These are phyloP conservation scores for Poeciliopsis paucimaculata DNA, from an alignment of 2,797 vertebrate species.

Conservation along the genomic window DNA sequence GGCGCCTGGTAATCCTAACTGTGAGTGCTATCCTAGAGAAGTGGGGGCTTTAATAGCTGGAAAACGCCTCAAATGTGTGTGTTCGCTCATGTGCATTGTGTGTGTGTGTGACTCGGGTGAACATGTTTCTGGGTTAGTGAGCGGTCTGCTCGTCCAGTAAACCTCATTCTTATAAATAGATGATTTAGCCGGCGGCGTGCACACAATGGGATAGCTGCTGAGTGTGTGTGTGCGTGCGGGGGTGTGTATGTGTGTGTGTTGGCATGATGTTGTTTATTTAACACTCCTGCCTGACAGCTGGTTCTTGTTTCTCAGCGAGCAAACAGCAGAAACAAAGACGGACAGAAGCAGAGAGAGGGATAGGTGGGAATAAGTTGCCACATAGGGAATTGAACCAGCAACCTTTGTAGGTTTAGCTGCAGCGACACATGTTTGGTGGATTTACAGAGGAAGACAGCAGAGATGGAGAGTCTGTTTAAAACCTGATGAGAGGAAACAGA, in stretches of 20 bases:
- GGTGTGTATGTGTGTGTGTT: conserved; percentile 16
- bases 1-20: conserved; percentile 34
- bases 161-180: conserved; percentile 82
- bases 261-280: conserved; percentile 71
- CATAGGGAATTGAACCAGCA: conserved; percentile 3
- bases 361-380: conserved; percentile 11
- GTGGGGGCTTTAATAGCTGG: conserved; percentile 34
- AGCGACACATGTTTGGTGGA: neutral
- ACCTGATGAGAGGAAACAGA: conserved; percentile 65
- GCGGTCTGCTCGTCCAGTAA: conserved; percentile 72
- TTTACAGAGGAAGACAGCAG: neutral
- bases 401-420: conserved; percentile 7
- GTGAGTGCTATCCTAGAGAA: conserved; percentile 27
- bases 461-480: conserved; percentile 34
- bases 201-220: conserved; percentile 55
- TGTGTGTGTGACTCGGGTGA: conserved; percentile 59
- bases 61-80: conserved; percentile 10
- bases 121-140: conserved; percentile 70
- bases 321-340: conserved; percentile 61
- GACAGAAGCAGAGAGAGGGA: conserved; percentile 10
- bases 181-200: conserved; percentile 64
- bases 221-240: neutral
- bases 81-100: neutral
- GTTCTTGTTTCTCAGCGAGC: conserved; percentile 85
- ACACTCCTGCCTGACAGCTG: conserved; percentile 92